phyloP scores from a whole-genome alignment of 1,140 invertebrate genomes.

The Venustaconcha ellipsiformis region DNA sequence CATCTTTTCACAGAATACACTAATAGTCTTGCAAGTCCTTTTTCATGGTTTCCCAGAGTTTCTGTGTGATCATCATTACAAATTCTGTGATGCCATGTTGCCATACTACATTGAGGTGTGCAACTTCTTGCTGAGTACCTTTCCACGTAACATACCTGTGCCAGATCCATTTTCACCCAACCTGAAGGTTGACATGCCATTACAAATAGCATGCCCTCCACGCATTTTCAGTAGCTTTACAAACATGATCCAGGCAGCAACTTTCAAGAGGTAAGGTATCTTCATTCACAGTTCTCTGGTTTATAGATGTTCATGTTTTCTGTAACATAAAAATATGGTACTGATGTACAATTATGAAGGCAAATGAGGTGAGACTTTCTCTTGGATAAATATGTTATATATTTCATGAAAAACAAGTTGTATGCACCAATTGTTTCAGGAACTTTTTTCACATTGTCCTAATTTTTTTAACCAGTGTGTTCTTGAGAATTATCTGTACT shows the following conservation, averaged over 20 bases:
- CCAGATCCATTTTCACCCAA: constrained; percentile 99
- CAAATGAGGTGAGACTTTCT: no score
- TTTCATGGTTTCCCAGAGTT: constrained; percentile 99
- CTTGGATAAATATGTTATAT: no score
- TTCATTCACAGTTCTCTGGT: neutral
- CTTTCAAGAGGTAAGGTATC: constrained; percentile 80
- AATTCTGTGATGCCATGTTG: constrained; percentile 99
- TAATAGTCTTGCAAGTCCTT: constrained; percentile 94
- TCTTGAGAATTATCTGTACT: no score
- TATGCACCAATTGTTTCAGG: no score
- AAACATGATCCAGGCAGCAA: constrained; percentile 85
- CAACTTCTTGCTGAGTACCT: constrained; percentile 97
- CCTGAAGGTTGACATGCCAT: constrained; percentile 86
- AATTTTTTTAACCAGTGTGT: no score
- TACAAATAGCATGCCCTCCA: constrained; percentile 84
- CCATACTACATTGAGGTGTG: constrained; percentile 99
- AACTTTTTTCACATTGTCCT: no score
- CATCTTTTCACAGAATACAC: constrained; percentile 79
- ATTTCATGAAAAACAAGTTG: no score
- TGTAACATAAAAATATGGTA: no score
- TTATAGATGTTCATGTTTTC: no score
- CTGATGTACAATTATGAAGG: no score
- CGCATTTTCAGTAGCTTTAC: constrained; percentile 92
- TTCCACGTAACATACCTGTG: constrained; percentile 96
- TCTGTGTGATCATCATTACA: constrained; percentile 98